Evolutionary conservation across 2,113 vertebrate species (phyloP), one percentile per base, ranked within the genome.

Genomic region (Columbina picui): DNA sequence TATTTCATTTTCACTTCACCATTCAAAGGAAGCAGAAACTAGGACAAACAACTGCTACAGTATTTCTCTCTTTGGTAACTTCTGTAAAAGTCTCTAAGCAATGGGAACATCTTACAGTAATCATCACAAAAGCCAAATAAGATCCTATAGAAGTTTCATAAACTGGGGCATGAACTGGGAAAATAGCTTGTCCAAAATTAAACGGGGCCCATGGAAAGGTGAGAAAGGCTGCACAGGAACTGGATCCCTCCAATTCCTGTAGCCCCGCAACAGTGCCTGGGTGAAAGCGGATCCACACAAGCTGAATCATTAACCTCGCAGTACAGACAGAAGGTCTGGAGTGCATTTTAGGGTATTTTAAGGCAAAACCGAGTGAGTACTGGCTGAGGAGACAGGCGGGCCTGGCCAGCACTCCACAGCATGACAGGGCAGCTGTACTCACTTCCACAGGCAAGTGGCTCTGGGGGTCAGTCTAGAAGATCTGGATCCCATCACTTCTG

Each of bases 11-110:
- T 90, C 83, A 84, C 27, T 59, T 68, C 65, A 74, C 8, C 52
- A 68, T 57, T 91, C 83, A 67, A 39, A 94, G 75, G 77, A 64
- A 95, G 81, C 59, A 90, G 73, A 47, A 90, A 86, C 9, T 14
- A 83, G 57, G 59, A 67, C 78, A 41, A 88, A 81, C 8, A 89
- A 53, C n/a, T 57, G 93, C 71, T 60, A 90, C 79, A 89, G 74
- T 73, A 86, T 88, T 79, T 76, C 47, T 91, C 91, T 96, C 94
- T 96, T 96, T 95, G 96, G 96, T 87, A 96, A 77, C 27, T 60
- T 81, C 86, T 60, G 52, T 63, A 70, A 43, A 50, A 80, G 56
- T 52, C 78, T 56, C 63, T 75, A 70, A 84, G 79, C 79, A 86
- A 3, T 29, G 49, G 52, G 14, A 56, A 39, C 13, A 38, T 45